Percentiles rank a stretch among this genome's conserved stretches.
Conservation (phyloP, 2,888 invertebrate genomes). For the Labia minor region DNA sequence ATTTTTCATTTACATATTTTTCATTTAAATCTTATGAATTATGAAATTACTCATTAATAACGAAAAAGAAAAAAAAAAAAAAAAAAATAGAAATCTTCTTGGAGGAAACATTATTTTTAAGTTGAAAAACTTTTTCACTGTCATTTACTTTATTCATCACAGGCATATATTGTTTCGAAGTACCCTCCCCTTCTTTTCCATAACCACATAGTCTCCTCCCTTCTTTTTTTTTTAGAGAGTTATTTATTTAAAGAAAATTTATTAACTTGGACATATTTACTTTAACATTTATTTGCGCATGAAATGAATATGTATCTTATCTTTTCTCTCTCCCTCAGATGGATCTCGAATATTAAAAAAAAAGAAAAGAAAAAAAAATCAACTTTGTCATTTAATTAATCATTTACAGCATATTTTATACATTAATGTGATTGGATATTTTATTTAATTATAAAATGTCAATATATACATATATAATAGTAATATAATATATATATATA, state of each 20-base stretch:
- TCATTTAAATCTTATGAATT: constrained; percentile 13
- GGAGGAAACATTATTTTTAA: neutral
- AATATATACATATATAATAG: too few species aligned
- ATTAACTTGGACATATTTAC: neutral
- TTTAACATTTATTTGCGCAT: too few species aligned
- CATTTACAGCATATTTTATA: too few species aligned
- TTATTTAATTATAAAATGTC: too few species aligned
- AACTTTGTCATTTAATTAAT: too few species aligned
- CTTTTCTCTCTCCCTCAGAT: too few species aligned
- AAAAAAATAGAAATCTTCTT: neutral
- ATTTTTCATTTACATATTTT: constrained; percentile 13
- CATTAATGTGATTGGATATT: too few species aligned
- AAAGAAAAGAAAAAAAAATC: too few species aligned
- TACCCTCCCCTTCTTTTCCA: neutral
- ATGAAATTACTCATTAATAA: constrained; percentile 1
- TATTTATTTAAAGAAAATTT: neutral
- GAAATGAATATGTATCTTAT: too few species aligned
- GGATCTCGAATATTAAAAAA: too few species aligned
- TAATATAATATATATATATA: too few species aligned
- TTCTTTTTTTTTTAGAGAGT: neutral
- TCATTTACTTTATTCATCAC: neutral
- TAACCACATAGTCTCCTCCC: neutral
- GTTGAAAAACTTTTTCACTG: constrained; percentile 4
- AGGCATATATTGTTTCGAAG: neutral
- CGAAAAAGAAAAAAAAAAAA: neutral